These are phyloP conservation scores for Petrocephalus schoutedeni DNA, from an alignment of 2,797 vertebrate genomes.

Conservation along the genomic window DNA sequence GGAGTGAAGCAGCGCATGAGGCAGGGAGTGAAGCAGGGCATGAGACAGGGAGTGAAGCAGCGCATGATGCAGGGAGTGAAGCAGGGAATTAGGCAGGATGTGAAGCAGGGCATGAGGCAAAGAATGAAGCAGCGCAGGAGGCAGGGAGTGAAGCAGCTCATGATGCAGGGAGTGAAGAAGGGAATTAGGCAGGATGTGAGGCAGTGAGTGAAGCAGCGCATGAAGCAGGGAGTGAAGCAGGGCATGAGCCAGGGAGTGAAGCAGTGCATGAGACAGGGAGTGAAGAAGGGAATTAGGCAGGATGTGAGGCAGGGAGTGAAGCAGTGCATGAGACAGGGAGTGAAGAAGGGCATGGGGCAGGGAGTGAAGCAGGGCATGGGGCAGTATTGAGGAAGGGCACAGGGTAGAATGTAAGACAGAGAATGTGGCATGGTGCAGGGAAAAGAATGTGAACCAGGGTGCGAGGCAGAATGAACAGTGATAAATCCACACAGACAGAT, in stretches of 20 bases:
- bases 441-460: background rate
- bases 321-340: background rate
- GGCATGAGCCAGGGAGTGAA: background rate
- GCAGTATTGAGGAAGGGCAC: too few relatives aligned
- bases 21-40: background rate
- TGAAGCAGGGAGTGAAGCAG: background rate
- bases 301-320: background rate
- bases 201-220: background rate
- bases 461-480: background rate
- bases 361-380: background rate
- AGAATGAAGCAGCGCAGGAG: background rate
- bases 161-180: background rate
- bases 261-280: background rate
- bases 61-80: background rate
- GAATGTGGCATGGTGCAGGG: too few relatives aligned
- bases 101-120: background rate
- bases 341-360: too few relatives aligned
- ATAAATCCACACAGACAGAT: background rate
- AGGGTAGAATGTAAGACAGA: too few relatives aligned
- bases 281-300: background rate
- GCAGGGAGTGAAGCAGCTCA: background rate
- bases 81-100: background rate
- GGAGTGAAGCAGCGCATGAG: background rate
- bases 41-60: background rate
- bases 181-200: background rate